Evolutionary conservation across 2,797 vertebrate species (phyloP).

Genomic region (Epinephelus malabaricus): DNA sequence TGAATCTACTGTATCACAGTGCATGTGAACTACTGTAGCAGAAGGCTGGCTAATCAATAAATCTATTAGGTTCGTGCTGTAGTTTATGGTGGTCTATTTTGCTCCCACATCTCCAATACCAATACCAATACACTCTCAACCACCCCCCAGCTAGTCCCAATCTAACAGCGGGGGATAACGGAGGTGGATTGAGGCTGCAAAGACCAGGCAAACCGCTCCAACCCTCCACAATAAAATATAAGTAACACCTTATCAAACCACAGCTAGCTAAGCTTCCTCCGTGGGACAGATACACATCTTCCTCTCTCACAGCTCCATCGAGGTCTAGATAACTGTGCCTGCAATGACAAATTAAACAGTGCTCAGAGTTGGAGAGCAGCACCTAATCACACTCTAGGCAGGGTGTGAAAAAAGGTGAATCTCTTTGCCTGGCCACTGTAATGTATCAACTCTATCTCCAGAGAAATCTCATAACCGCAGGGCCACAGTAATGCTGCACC

Average conservation of each 20-base stretch:
- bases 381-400: constrained; percentile 54
- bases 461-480: constrained; percentile 59
- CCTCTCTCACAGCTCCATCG: constrained; percentile 15
- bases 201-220: constrained; percentile 25
- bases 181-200: constrained; percentile 21
- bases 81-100: constrained; percentile 73
- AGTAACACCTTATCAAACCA: constrained; percentile 52
- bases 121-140: constrained; percentile 47
- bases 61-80: constrained; percentile 73
- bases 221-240: constrained; percentile 37
- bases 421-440: constrained; percentile 33
- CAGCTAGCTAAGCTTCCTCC: constrained; percentile 27
- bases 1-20: constrained; percentile 65
- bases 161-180: constrained; percentile 13
- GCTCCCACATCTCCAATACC: constrained; percentile 41
- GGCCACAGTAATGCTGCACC: constrained; percentile 1
- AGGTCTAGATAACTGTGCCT: constrained; percentile 38
- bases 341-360: constrained; percentile 71
- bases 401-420: constrained; percentile 37
- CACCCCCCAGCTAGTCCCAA: constrained; percentile 1
- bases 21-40: constrained; percentile 49
- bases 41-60: constrained; percentile 76
- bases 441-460: constrained; percentile 55
- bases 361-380: constrained; percentile 57
- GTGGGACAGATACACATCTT: constrained; percentile 55